Evolutionary conservation across 2,888 invertebrate species (phyloP).

Genomic region (Cheilosia vernalis): DNA sequence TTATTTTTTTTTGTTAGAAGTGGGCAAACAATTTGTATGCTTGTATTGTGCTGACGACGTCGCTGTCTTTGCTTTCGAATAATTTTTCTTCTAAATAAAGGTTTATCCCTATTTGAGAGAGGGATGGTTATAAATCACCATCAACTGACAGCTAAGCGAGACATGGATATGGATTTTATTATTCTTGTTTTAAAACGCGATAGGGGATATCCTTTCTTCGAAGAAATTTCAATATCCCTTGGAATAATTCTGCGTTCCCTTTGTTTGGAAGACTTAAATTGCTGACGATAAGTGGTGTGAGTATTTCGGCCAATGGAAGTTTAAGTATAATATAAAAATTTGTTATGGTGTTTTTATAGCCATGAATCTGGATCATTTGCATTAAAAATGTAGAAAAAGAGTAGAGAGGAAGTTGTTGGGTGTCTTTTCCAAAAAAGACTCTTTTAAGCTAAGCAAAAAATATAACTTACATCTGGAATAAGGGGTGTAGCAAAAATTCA

Average conservation of each 20-base stretch:
- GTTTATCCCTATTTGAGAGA: background rate
- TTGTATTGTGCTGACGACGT: background rate
- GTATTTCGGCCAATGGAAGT: too few species aligned
- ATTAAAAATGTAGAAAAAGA: too few species aligned
- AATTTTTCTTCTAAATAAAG: background rate
- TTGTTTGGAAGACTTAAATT: background rate
- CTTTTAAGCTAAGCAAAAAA: too few species aligned
- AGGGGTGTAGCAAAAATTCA: too few species aligned
- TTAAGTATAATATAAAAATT: too few species aligned
- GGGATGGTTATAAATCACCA: background rate
- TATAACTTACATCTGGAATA: too few species aligned
- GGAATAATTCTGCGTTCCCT: background rate
- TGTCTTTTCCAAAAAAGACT: too few species aligned
- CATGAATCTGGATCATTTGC: too few species aligned
- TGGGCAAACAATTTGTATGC: background rate
- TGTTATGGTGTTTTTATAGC: too few species aligned
- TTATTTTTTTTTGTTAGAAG: too few species aligned
- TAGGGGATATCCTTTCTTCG: background rate
- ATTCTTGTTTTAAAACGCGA: background rate
- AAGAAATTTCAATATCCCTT: background rate
- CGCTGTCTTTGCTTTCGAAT: background rate
- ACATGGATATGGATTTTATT: background rate
- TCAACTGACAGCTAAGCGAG: background rate
- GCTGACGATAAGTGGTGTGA: too few species aligned
- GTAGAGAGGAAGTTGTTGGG: too few species aligned